These are phyloP conservation scores for Pempheris klunzingeri DNA, from an alignment of 2,797 vertebrate genomes.

Conservation along the genomic window DNA sequence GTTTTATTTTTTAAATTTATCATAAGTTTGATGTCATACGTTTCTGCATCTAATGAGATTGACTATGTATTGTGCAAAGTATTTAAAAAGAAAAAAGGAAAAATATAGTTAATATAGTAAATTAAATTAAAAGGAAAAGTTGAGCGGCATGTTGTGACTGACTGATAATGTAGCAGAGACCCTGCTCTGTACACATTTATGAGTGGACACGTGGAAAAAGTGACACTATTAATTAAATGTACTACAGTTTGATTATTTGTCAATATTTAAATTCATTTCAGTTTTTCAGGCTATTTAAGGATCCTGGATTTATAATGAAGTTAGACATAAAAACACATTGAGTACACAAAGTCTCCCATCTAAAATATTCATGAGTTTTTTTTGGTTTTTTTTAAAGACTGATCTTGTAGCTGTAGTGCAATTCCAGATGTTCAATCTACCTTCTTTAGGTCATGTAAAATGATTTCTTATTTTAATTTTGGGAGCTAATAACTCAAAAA, in stretches of 20 bases:
- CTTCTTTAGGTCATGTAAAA: constrained; percentile 1
- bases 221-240: not conserved
- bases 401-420: not conserved
- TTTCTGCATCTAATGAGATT: not conserved
- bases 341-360: not conserved
- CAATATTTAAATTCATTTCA: not conserved
- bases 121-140: too few species aligned
- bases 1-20: too few species aligned
- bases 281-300: not conserved
- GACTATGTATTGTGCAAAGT: not conserved
- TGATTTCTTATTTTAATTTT: constrained; percentile 48
- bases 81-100: too few species aligned
- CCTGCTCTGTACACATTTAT: not conserved
- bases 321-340: not conserved
- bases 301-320: not conserved
- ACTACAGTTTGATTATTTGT: not conserved
- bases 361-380: not conserved
- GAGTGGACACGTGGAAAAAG: not conserved
- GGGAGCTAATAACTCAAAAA: constrained; percentile 49
- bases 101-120: too few species aligned
- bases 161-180: not conserved
- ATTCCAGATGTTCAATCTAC: constrained; percentile 19
- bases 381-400: not conserved
- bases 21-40: too few species aligned
- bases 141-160: not conserved